A percentile compares a stretch with the other conserved stretches of the same genome.
These are phyloP conservation scores for Callipepla californica DNA, from an alignment of 2,113 vertebrate genomes.

Conservation along the genomic window DNA sequence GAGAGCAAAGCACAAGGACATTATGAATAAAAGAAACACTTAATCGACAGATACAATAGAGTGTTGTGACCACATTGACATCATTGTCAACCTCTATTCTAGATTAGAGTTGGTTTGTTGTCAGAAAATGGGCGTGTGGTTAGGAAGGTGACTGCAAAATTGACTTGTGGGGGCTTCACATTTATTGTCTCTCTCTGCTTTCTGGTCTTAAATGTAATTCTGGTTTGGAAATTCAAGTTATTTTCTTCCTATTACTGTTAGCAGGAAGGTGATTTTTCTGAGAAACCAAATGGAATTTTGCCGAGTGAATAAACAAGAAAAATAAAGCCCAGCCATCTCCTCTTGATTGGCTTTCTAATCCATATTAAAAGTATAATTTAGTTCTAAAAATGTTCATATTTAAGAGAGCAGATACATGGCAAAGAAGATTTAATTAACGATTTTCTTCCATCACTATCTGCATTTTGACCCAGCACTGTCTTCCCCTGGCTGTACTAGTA, in stretches of 20 bases:
- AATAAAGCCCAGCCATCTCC: not conserved
- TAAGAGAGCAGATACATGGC: not conserved
- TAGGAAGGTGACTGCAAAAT: constrained; percentile 20
- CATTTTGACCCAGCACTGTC: not conserved
- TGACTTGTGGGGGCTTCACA: not conserved
- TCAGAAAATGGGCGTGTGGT: constrained; percentile 24
- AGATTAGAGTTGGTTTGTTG: constrained; percentile 3
- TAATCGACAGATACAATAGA: constrained; percentile 23
- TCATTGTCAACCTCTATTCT: constrained; percentile 17
- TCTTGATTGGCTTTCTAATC: not conserved
- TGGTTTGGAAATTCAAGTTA: not conserved
- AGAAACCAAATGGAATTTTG: not conserved
- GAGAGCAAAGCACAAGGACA: constrained; percentile 25
- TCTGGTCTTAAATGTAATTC: not conserved
- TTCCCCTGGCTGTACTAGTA: not conserved
- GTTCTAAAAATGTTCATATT: not conserved
- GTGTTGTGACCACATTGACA: constrained; percentile 32
- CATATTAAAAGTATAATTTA: not conserved
- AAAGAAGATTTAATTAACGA: not conserved
- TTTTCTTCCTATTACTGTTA: not conserved
- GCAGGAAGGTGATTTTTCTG: not conserved
- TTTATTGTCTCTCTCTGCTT: not conserved
- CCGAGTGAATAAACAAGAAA: not conserved
- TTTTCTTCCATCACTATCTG: not conserved
- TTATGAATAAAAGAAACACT: constrained; percentile 54